These are phyloP conservation scores for Cherax quadricarinatus DNA, from an alignment of 1,140 invertebrate genomes.

Conservation along the genomic window DNA sequence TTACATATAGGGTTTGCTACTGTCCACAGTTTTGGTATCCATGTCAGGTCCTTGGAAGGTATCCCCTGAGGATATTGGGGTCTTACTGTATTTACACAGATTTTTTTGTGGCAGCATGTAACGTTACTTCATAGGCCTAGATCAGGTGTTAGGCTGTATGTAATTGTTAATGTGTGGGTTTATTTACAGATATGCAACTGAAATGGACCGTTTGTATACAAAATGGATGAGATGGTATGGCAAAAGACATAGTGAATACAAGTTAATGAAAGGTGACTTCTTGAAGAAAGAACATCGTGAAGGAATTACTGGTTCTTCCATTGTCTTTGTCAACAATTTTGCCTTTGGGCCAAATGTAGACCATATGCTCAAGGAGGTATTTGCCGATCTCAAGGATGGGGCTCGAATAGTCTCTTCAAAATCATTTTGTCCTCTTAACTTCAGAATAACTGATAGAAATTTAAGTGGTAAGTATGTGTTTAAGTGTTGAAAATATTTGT, in stretches of 20 bases:
- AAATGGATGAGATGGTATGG: constrained; percentile 99
- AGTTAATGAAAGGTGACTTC: constrained; percentile 90
- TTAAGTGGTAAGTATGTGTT: constrained; percentile 81
- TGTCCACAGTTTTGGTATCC: no score
- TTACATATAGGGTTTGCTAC: no score
- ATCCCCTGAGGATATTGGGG: no score
- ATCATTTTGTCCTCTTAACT: constrained; percentile 98
- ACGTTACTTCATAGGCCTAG: not conserved
- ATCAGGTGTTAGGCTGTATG: not conserved
- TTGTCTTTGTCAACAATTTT: constrained; percentile 99
- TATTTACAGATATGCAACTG: constrained; percentile 65
- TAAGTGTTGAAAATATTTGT: no score
- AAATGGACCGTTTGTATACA: constrained; percentile 87
- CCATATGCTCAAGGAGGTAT: constrained; percentile 96
- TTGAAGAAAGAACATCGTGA: constrained; percentile 92
- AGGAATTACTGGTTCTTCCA: constrained; percentile 92
- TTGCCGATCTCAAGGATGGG: constrained; percentile 96
- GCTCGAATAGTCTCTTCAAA: constrained; percentile 99
- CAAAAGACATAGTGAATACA: constrained; percentile 93
- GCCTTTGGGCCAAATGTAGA: constrained; percentile 98
- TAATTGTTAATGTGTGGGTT: not conserved
- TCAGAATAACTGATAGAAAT: constrained; percentile 95
- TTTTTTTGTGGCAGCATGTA: not conserved
- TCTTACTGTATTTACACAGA: no score
- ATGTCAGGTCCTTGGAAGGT: no score